Evolutionary conservation across 1,140 invertebrate genomes (phyloP).

Genomic region (Phenacoccus solenopsis): DNA sequence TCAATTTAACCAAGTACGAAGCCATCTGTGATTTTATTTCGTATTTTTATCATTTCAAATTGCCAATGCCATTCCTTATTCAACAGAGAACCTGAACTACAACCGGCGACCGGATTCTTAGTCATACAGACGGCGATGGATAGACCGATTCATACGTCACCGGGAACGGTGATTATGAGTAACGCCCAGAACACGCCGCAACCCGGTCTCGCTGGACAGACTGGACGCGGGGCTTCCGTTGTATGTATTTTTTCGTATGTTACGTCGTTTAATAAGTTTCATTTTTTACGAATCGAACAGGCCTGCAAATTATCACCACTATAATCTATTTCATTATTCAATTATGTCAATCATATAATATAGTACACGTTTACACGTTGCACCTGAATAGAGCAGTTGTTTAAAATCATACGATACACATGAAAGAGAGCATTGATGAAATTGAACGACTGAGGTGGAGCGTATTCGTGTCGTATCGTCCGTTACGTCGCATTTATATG

Average conservation of each 20-base stretch:
- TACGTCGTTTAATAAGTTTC: background rate
- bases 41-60: background rate
- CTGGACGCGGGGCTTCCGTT: conserved; percentile 73
- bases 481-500: no score
- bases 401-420: no score
- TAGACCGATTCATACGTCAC: conserved; percentile 40
- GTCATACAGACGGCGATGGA: conserved; percentile 80
- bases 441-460: no score
- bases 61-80: background rate
- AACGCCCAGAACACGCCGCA: conserved; percentile 39
- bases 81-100: conserved; percentile 46
- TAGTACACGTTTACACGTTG: conserved; percentile 6
- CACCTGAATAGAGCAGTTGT: background rate
- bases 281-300: background rate
- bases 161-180: conserved; percentile 25
- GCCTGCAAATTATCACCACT: background rate
- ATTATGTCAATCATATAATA: background rate
- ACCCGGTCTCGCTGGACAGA: conserved; percentile 59
- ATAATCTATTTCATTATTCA: background rate
- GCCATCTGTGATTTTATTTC: background rate
- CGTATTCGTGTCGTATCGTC: no score
- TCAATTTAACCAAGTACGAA: conserved; percentile 65
- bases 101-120: conserved; percentile 66
- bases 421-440: no score
- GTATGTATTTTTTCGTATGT: conserved; percentile 43